Conservation (phyloP, 2,113 vertebrate genomes). For the Choloepus hoffmanni region DNA sequence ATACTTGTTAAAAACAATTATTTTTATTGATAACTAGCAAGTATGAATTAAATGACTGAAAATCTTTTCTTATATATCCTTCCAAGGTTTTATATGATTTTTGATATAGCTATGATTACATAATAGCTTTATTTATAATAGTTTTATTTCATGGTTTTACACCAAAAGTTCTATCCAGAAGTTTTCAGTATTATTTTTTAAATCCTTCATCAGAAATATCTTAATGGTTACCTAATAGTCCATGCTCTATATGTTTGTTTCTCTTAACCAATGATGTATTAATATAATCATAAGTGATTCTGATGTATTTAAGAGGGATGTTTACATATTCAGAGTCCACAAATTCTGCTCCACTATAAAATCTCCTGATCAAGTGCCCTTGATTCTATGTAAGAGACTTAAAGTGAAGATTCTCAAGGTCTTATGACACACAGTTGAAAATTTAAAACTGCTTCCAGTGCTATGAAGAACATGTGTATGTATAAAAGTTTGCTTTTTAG, state of each 20-base stretch:
- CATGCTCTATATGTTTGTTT: background rate
- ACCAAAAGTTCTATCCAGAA: background rate
- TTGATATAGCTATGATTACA: background rate
- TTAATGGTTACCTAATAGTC: background rate
- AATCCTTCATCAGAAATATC: background rate
- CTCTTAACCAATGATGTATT: background rate
- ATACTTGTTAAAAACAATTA: background rate
- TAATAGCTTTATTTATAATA: background rate
- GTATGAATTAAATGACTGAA: background rate
- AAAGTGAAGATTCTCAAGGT: background rate
- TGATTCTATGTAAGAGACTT: background rate
- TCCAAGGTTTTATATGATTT: background rate
- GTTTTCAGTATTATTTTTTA: background rate
- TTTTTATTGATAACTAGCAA: conserved; percentile 12
- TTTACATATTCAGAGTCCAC: background rate
- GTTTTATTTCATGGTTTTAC: conserved; percentile 15
- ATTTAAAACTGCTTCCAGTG: background rate
- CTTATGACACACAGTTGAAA: background rate
- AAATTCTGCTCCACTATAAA: background rate
- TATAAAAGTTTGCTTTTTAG: background rate
- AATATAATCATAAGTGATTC: background rate
- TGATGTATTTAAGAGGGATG: background rate
- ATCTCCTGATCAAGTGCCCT: background rate
- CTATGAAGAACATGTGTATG: background rate
- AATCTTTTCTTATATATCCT: background rate